A percentile compares a stretch with the other conserved stretches of the same genome.
phyloP scores from a whole-genome alignment of 2,113 vertebrate species.

The Odobenus rosmarus region DNA sequence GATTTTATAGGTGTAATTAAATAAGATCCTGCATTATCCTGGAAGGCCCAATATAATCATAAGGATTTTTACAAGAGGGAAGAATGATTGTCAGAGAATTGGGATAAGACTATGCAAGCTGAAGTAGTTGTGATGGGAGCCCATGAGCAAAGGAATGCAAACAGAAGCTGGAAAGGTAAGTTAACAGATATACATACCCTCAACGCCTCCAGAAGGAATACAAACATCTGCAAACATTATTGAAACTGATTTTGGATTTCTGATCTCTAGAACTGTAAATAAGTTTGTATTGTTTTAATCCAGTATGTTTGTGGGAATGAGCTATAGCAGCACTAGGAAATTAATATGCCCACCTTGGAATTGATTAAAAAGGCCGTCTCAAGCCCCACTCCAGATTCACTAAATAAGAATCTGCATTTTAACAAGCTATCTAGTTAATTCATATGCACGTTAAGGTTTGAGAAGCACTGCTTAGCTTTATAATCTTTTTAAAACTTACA shows the following conservation, averaged over 20 bases:
- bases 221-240: neutral
- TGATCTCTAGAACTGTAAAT: neutral
- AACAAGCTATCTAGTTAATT: neutral
- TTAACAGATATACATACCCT: neutral
- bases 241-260: neutral
- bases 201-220: neutral
- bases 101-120: neutral
- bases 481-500: neutral
- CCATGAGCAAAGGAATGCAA: neutral
- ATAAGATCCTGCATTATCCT: neutral
- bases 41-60: neutral
- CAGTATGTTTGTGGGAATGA: neutral
- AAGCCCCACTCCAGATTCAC: neutral
- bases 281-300: neutral
- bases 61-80: neutral
- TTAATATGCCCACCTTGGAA: neutral
- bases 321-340: neutral
- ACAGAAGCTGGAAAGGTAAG: neutral
- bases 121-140: neutral
- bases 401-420: neutral
- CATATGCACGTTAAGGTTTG: neutral
- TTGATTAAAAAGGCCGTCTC: neutral
- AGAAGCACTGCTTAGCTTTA: neutral
- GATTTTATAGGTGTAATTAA: too few species aligned
- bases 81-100: neutral